Conservation (phyloP, 2,888 invertebrate species). For the Pandemis heparana region DNA sequence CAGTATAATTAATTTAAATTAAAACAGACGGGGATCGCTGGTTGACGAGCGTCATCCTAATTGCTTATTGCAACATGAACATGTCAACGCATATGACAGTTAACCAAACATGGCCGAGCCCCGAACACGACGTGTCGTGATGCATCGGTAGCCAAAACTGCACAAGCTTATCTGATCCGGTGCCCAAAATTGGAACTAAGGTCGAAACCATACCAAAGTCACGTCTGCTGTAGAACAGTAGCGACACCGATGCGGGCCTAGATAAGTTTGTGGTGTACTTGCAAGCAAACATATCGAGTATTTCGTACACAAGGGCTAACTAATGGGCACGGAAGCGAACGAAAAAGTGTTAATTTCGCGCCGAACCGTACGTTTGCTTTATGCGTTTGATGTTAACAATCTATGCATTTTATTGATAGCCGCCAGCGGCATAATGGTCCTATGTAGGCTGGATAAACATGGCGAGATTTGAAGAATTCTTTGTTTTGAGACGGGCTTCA, state of each 20-base stretch:
- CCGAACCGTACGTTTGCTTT: slow-evolving; percentile 45
- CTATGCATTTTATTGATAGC: slow-evolving; percentile 32
- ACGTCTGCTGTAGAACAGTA: not conserved
- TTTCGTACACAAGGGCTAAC: slow-evolving; percentile 35
- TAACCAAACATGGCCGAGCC: slow-evolving; percentile 63
- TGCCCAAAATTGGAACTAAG: slow-evolving; percentile 13
- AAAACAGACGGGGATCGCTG: slow-evolving; percentile 22
- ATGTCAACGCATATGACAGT: slow-evolving; percentile 69
- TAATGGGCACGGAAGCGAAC: slow-evolving; percentile 56
- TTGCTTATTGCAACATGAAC: slow-evolving; percentile 46
- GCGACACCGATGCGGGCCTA: not conserved
- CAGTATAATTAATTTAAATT: slow-evolving; percentile 24
- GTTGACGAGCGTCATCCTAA: slow-evolving; percentile 15
- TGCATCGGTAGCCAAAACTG: slow-evolving; percentile 21
- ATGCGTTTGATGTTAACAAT: slow-evolving; percentile 42
- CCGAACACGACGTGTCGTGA: slow-evolving; percentile 43
- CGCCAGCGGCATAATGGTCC: slow-evolving; percentile 7
- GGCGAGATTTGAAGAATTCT: slow-evolving; percentile 25
- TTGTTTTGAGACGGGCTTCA: slow-evolving; percentile 34
- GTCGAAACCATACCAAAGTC: not conserved
- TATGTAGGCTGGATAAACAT: slow-evolving; percentile 19
- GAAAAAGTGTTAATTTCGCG: slow-evolving; percentile 61
- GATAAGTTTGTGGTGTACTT: not conserved
- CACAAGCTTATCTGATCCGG: slow-evolving; percentile 19
- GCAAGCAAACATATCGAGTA: slow-evolving; percentile 2